Base-by-base conservation (phyloP, 2,797 vertebrate genomes). In the Labeo calbasu region DNA sequence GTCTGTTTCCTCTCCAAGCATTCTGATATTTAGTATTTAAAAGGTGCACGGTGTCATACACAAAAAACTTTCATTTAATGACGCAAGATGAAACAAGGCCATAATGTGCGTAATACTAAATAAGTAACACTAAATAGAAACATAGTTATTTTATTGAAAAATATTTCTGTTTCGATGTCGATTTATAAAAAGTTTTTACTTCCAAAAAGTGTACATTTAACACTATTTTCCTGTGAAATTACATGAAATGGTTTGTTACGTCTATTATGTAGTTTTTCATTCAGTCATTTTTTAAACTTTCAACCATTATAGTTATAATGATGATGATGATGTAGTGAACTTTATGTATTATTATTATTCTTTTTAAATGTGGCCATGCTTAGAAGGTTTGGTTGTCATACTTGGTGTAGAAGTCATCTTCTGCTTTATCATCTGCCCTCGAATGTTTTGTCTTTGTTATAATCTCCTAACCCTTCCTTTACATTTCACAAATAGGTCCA, bases 391-490 rank as follows among this genome's bases (percentile, higher is more conserved):
- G n/a, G 36, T 28, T 4, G 7, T 70, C 79, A 70, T 80, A 25
- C 32, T 28, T 69, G 8, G 14, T 55, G 15, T 81, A 28, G 46
- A 59, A 46, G 51, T 81, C 66, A 70, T 81, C 50, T 43, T n/a
- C 1, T 36, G 1, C 9, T 7, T 10, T 46, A 63, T 75, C 19
- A 51, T 65, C 28, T 71, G n/a, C 78, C 66, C 66, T 73, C 4
- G 4, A 11, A 63, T 48, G 70, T 51, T 25, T 51, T 21, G 5
- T 25, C 53, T 72, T 48, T 63, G 53, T 82, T 71, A 28, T 61
- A 14, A 63, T 73, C 50, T 57, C 17, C 10, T 36, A 61, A 77
- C 73, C 36, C n/a, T 68, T 71, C 40, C 36, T 46, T 59, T 46
- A 19, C 23, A 25, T 65, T 59, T 77, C 5, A n/a, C 19, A 76